A percentile compares a stretch with the other conserved stretches of the same genome.
Evolutionary conservation across 2,888 invertebrate species (phyloP).

Genomic region (Pogonocherus hispidulus): DNA sequence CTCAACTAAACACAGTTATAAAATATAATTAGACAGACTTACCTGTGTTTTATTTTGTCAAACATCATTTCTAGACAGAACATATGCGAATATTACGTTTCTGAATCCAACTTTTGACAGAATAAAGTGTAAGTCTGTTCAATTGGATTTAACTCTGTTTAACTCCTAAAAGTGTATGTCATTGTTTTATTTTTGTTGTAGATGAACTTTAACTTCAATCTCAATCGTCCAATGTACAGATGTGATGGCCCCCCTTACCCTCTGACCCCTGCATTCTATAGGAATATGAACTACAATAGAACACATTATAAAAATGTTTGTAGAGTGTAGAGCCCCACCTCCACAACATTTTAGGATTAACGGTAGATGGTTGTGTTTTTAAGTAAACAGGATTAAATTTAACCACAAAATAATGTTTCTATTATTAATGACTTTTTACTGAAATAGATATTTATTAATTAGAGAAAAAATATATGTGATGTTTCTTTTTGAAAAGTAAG

Average conservation of each 20-base stretch:
- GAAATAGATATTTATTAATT: conserved; percentile 24
- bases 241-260: conserved; percentile 64
- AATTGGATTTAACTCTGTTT: too few relatives aligned
- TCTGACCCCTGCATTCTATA: conserved; percentile 63
- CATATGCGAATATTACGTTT: too few relatives aligned
- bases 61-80: too few relatives aligned
- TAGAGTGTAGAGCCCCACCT: conserved; percentile 60
- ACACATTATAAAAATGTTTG: conserved; percentile 65
- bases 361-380: conserved; percentile 45
- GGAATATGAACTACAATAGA: conserved; percentile 64
- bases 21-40: too few relatives aligned
- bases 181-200: conserved; percentile 56
- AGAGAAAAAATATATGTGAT: conserved; percentile 53
- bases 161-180: too few relatives aligned
- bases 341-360: conserved; percentile 44
- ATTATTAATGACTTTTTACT: conserved; percentile 30
- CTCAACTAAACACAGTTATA: too few relatives aligned
- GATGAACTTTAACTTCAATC: conserved; percentile 65
- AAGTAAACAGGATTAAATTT: conserved; percentile 14
- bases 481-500: conserved; percentile 48
- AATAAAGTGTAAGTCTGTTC: too few relatives aligned
- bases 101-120: too few relatives aligned
- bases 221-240: conserved; percentile 62
- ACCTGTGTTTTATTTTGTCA: too few relatives aligned
- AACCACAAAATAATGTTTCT: conserved; percentile 26